Percentiles rank a stretch among this genome's conserved stretches.
Conservation (phyloP, 2,797 vertebrate genomes). For the Anas bahamensis region DNA sequence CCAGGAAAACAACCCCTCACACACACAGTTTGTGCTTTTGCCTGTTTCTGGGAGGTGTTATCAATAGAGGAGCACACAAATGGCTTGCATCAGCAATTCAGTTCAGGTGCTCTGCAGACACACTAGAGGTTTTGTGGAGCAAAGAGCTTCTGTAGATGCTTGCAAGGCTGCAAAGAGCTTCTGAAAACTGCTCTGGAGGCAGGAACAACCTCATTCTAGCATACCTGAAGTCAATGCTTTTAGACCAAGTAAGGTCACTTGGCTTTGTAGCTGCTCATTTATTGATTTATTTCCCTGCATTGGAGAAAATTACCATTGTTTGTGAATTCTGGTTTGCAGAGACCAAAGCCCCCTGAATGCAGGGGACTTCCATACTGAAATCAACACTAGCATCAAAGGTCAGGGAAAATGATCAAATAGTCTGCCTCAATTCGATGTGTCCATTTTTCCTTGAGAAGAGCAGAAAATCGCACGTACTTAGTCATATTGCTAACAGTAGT, state of each 20-base stretch:
- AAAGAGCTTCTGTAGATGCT: background rate
- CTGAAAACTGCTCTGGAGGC: background rate
- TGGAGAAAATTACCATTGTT: background rate
- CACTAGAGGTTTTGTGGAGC: background rate
- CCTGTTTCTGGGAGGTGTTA: background rate
- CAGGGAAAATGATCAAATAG: background rate
- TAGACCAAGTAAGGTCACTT: background rate
- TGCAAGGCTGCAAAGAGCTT: background rate
- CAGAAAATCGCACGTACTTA: background rate
- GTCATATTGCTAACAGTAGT: background rate
- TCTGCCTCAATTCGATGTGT: background rate
- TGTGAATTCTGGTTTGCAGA: background rate
- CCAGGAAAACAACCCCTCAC: background rate
- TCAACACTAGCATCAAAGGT: background rate
- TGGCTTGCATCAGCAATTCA: background rate
- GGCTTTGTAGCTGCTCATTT: background rate
- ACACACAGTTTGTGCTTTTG: background rate
- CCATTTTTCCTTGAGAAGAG: background rate
- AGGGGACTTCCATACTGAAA: background rate
- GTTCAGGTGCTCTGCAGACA: background rate
- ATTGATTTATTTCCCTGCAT: too few relatives aligned
- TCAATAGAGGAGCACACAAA: background rate
- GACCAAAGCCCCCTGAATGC: background rate
- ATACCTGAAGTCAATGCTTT: background rate
- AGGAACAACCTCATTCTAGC: background rate